Base-by-base conservation (phyloP, 2,888 invertebrate species). In the Rhamphomyia laevipes region DNA sequence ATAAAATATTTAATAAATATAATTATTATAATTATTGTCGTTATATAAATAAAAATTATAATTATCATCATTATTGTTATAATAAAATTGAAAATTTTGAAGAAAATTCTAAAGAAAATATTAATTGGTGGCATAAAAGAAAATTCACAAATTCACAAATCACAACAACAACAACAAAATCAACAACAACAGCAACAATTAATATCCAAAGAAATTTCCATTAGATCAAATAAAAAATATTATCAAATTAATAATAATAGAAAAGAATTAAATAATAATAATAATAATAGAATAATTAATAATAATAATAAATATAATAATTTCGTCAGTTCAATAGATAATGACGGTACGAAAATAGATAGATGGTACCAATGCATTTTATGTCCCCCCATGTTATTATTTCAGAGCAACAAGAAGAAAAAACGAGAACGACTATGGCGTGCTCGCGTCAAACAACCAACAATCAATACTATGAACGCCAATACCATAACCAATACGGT, bases 301-400 rank as follows among this genome's bases (percentile, higher is more conserved):
- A 48, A 47, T 49, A 52, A 37, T 51, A 51, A 51, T 51, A 50
- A 49, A 51, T 40, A 53, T 47, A 57, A 56, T 49, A 50, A 55
- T 53, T 56, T 56, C 53, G 60, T 67, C 62, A 61, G 59, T 62
- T 59, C 59, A 60, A 61, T 63, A 63, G 63, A 69, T 65, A 67
- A 70, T 70, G 71, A 63, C 58, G 63, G 64, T 64, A 66, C 63
- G 65, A 66, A 62, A 64, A 62, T 70, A 68, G 63, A 68, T 71
- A 66, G 65, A 71, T 70, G 71, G 68, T 70, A 68, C 68, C 67
- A 67, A 66, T 63, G 67, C 63, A 68, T 63, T 68, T 67, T 63
- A 66, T 64, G 68, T 65, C 65, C 64, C 66, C 68, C 70, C 67
- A 70, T 70, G 71, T 64, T 66, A 48, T 57, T 27, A 66, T 68